Conservation (phyloP, 2,888 invertebrate species). For the Drosophila histrio region DNA sequence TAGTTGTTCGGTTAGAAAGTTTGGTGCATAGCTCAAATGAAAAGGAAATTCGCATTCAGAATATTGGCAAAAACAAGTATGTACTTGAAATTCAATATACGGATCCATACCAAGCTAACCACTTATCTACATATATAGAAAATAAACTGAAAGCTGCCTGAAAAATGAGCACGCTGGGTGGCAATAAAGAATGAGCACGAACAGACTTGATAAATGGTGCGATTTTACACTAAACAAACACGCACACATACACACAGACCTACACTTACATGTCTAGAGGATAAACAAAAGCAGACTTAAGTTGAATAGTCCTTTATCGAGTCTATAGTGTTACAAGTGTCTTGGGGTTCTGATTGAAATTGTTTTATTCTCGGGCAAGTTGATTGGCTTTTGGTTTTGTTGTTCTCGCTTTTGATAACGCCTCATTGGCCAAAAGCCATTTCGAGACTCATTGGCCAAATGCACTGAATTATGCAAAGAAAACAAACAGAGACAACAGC, state of each 20-base stretch:
- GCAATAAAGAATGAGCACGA: slow-evolving; percentile 45
- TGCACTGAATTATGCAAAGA: slow-evolving; percentile 60
- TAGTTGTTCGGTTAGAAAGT: slow-evolving; percentile 26
- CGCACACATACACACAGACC: background rate
- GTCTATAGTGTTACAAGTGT: slow-evolving; percentile 63
- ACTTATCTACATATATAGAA: background rate
- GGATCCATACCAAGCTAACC: slow-evolving; percentile 1
- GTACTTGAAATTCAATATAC: slow-evolving; percentile 51
- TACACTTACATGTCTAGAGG: background rate
- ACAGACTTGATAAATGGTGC: slow-evolving; percentile 64
- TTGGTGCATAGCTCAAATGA: slow-evolving; percentile 49
- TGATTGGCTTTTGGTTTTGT: slow-evolving; percentile 42
- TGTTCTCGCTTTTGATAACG: slow-evolving; percentile 25
- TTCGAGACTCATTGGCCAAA: slow-evolving; percentile 9
- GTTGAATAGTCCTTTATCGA: slow-evolving; percentile 31
- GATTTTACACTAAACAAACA: slow-evolving; percentile 56
- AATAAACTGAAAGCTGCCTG: slow-evolving; percentile 25
- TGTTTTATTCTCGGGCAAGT: slow-evolving; percentile 36
- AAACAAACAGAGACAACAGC: slow-evolving; percentile 28
- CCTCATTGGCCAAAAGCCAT: slow-evolving; percentile 31
- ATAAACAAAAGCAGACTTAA: slow-evolving; percentile 33
- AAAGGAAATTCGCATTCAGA: slow-evolving; percentile 49
- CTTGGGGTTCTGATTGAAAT: slow-evolving; percentile 51
- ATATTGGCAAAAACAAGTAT: slow-evolving; percentile 55
- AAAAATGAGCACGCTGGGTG: slow-evolving; percentile 54